Conservation (phyloP, 2,888 invertebrate genomes). For the Drosophila koepferae region DNA sequence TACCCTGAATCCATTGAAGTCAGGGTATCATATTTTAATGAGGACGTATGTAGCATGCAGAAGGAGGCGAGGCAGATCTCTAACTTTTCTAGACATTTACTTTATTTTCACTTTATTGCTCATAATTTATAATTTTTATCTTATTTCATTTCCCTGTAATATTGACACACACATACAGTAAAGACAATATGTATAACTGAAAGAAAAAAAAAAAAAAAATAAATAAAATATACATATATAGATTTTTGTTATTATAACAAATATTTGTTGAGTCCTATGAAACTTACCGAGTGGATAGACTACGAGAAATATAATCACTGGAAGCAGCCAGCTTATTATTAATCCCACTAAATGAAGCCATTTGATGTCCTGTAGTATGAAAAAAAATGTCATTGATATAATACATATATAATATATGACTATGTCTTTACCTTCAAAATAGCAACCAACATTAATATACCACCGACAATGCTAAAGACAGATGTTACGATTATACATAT, state of each 20-base stretch:
- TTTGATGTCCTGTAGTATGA: background rate
- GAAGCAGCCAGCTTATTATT: background rate
- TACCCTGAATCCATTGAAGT: no score
- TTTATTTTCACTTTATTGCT: no score
- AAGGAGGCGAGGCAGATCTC: no score
- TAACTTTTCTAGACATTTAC: background rate
- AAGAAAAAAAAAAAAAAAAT: background rate
- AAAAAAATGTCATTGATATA: background rate
- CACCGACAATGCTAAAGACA: background rate
- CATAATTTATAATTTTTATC: no score
- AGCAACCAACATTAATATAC: background rate
- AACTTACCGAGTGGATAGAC: background rate
- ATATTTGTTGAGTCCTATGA: background rate
- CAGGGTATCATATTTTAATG: no score
- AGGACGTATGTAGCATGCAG: no score
- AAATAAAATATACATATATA: no score
- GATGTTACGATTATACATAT: no score
- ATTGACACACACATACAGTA: background rate
- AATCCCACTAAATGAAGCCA: background rate
- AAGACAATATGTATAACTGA: background rate
- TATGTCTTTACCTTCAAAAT: background rate
- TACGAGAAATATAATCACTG: rapidly evolving
- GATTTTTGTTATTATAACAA: background rate
- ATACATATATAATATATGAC: background rate
- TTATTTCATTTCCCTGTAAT: background rate